Evolutionary conservation across 2,888 invertebrate species (phyloP).

Genomic region (Zygaena filipendulae): DNA sequence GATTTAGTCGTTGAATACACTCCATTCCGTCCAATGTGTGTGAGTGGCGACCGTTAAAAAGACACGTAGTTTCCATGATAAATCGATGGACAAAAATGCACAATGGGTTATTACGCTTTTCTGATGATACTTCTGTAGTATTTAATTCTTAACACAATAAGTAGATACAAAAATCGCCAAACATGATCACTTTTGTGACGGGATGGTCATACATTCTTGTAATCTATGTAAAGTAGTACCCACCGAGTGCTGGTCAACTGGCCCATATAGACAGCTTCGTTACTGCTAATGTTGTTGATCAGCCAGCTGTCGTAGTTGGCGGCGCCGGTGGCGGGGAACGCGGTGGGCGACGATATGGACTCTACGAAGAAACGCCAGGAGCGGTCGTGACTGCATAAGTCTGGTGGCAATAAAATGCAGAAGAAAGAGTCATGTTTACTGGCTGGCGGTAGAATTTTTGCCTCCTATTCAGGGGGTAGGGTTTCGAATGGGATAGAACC

Average conservation of each 20-base stretch:
- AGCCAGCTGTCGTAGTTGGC: constrained; percentile 55
- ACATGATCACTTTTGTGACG: no score
- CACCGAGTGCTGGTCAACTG: constrained; percentile 43
- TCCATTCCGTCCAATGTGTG: no score
- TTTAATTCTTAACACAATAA: no score
- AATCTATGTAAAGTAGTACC: no score
- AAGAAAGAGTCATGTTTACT: constrained; percentile 8
- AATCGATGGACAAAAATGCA: no score
- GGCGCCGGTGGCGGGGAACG: constrained; percentile 53
- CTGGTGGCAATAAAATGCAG: constrained; percentile 26
- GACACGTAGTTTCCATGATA: no score
- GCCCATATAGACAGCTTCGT: constrained; percentile 35
- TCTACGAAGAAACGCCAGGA: constrained; percentile 70
- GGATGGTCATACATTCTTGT: no score
- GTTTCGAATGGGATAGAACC: background rate
- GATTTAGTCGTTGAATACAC: no score
- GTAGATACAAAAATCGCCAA: no score
- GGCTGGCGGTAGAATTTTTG: constrained; percentile 1
- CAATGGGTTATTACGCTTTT: no score
- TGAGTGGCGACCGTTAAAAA: no score
- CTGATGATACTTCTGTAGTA: no score
- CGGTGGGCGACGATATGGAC: constrained; percentile 43
- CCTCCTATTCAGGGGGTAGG: background rate
- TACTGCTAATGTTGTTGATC: constrained; percentile 19
- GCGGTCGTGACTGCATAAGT: constrained; percentile 68